Evolutionary conservation across 2,888 invertebrate genomes (phyloP).

Genomic region (Leptopilina syphax): DNA sequence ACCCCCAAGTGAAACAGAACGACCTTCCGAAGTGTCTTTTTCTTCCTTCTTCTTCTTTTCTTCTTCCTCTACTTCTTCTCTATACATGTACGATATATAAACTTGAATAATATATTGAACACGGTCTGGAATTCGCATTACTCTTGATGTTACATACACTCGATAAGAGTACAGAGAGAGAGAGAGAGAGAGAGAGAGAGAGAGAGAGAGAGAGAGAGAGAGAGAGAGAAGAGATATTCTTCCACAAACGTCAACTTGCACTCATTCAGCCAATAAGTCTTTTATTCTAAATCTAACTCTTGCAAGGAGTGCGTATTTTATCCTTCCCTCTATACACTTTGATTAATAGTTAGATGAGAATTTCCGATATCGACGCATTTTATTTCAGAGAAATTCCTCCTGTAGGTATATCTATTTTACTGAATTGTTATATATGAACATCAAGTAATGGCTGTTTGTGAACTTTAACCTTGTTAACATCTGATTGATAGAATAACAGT

Average conservation of each 20-base stretch:
- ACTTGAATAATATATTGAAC: constrained; percentile 23
- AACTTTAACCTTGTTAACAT: not conserved
- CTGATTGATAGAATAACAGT: not conserved
- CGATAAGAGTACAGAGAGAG: too few relatives aligned
- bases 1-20: constrained; percentile 14
- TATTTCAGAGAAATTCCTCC: too few relatives aligned
- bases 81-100: not conserved
- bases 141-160: constrained; percentile 1
- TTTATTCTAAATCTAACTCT: constrained; percentile 12
- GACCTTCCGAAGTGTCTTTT: constrained; percentile 16
- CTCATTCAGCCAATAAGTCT: constrained; percentile 13
- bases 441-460: not conserved
- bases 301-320: constrained; percentile 12
- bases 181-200: too few relatives aligned
- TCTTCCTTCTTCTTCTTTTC: not conserved
- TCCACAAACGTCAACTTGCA: not conserved
- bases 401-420: not conserved
- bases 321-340: constrained; percentile 23
- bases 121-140: constrained; percentile 20
- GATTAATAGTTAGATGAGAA: constrained; percentile 23
- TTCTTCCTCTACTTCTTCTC: not conserved
- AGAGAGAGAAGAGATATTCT: not conserved
- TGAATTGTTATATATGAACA: not conserved
- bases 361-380: constrained; percentile 5
- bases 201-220: not conserved